phyloP scores from a whole-genome alignment of 2,888 invertebrate genomes.

The Apodemia duryi region DNA sequence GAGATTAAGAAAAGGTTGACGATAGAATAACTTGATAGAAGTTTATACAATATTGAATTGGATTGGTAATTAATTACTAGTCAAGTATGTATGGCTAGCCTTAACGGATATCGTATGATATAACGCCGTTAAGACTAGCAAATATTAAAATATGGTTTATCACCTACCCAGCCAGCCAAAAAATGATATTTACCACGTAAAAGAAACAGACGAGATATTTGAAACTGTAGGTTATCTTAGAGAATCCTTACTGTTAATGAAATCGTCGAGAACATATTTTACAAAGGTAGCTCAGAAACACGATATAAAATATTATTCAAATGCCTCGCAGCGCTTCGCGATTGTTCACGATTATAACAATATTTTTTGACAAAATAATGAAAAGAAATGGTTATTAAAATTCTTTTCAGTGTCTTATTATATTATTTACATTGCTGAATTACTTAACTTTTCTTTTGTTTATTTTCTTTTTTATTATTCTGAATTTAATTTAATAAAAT shows the following conservation, averaged over 20 bases:
- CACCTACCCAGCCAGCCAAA: too few species aligned
- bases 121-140: too few species aligned
- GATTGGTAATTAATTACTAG: too few species aligned
- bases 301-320: constrained; percentile 6
- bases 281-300: constrained; percentile 3
- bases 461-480: not conserved
- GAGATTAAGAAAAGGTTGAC: too few species aligned
- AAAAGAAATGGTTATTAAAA: constrained; percentile 4
- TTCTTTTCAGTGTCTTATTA: not conserved
- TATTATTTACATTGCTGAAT: not conserved
- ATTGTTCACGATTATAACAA: constrained; percentile 5
- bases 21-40: too few species aligned
- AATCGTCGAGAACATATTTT: not conserved
- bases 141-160: too few species aligned
- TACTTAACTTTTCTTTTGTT: not conserved
- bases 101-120: too few species aligned
- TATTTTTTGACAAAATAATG: constrained; percentile 14
- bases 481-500: too few species aligned
- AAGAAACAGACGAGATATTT: too few species aligned
- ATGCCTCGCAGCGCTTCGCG: constrained; percentile 5
- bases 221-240: not conserved
- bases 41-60: too few species aligned
- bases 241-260: constrained; percentile 6
- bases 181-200: too few species aligned
- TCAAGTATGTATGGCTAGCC: too few species aligned